Evolutionary conservation across 2,888 invertebrate species (phyloP).

Genomic region (Rhorus exstirpatorius): DNA sequence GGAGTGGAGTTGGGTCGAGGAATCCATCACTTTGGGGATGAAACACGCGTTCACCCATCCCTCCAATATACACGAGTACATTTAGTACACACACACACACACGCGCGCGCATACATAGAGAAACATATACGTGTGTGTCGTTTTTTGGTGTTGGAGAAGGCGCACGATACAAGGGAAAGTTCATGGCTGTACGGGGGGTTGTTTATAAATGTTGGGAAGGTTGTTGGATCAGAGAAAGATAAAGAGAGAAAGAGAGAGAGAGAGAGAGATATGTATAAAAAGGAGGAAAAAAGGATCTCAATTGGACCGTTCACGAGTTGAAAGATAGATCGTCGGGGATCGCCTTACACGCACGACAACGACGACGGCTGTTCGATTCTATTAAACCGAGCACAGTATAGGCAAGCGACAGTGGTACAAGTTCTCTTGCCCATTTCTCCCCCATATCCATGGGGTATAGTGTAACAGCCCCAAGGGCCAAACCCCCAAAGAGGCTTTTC

Average conservation of each 20-base stretch:
- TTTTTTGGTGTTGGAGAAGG: constrained; percentile 26
- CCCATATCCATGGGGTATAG: constrained; percentile 5
- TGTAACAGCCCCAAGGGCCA: constrained; percentile 57
- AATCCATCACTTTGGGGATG: constrained; percentile 74
- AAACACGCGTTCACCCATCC: constrained; percentile 66
- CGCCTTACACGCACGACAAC: constrained; percentile 78
- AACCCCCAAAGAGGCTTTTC: constrained; percentile 73
- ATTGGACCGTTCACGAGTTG: constrained; percentile 82
- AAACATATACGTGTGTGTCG: constrained; percentile 8
- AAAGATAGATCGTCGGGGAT: constrained; percentile 85
- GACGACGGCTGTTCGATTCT: constrained; percentile 82
- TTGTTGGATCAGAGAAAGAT: constrained; percentile 76
- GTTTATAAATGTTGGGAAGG: constrained; percentile 79
- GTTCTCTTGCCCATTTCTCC: constrained; percentile 53
- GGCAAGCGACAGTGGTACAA: constrained; percentile 40
- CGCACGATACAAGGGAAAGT: constrained; percentile 50
- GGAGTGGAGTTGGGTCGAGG: constrained; percentile 60
- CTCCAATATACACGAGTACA: constrained; percentile 29
- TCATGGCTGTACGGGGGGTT: constrained; percentile 72
- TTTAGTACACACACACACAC: no score
- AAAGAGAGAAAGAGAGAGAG: background rate
- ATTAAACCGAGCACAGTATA: constrained; percentile 80
- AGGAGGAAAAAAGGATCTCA: constrained; percentile 77
- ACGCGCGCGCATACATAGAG: constrained; percentile 5
- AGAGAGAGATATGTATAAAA: no score